Evolutionary conservation across 2,888 invertebrate genomes (phyloP).

Genomic region (Unio delphinus): DNA sequence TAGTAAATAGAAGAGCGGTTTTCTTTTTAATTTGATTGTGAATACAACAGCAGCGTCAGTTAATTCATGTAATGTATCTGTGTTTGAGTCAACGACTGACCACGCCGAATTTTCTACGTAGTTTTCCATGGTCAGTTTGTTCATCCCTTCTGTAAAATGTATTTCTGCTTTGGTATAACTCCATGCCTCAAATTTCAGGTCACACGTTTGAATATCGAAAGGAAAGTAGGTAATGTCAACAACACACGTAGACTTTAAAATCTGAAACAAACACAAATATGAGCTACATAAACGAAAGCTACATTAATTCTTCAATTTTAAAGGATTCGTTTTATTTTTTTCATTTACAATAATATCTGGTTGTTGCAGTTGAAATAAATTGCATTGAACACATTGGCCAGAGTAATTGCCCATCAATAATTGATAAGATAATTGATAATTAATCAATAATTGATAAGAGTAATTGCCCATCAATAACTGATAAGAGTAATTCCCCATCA

Average conservation of each 20-base stretch:
- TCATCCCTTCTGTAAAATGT: not conserved
- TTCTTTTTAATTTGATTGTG: constrained; percentile 18
- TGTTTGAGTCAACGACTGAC: constrained; percentile 13
- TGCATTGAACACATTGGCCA: no score
- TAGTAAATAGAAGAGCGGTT: constrained; percentile 27
- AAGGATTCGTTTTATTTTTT: no score
- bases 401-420: no score
- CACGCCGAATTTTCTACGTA: constrained; percentile 20
- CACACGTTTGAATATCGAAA: constrained; percentile 23
- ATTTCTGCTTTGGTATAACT: constrained; percentile 23
- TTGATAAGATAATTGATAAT: no score
- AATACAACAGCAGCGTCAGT: constrained; percentile 18
- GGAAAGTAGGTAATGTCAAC: constrained; percentile 29
- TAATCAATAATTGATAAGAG: no score
- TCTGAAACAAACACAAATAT: constrained; percentile 10
- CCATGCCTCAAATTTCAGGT: constrained; percentile 21
- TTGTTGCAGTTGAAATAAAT: no score
- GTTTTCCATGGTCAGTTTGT: constrained; percentile 12
- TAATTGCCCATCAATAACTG: no score
- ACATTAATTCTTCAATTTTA: no score
- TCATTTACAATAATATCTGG: no score
- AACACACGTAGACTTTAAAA: constrained; percentile 21
- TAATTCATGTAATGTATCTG: constrained; percentile 5
- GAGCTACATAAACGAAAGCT: no score
- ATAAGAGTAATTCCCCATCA: no score